Conservation (phyloP, 2,888 invertebrate genomes). For the Dusona sp. region DNA sequence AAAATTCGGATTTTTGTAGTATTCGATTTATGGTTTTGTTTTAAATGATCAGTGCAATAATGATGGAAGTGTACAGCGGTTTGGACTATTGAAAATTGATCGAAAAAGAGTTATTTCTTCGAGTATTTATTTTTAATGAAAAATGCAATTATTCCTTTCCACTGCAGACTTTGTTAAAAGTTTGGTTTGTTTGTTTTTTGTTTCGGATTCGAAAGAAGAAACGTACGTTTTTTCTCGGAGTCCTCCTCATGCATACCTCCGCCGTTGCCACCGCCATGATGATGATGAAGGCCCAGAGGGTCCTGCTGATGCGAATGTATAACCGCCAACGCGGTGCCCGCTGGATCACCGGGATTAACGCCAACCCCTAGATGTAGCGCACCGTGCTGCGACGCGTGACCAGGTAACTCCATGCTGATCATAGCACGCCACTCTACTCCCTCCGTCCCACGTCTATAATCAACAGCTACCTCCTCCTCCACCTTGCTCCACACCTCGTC, state of each 20-base stretch:
- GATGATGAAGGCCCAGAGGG: slow-evolving; percentile 81
- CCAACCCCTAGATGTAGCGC: slow-evolving; percentile 81
- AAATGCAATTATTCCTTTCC: slow-evolving; percentile 1
- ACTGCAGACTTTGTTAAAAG: slow-evolving; percentile 9
- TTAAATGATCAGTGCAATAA: neutral
- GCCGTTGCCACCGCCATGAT: slow-evolving; percentile 79
- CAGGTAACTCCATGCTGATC: slow-evolving; percentile 84
- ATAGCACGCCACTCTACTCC: slow-evolving; percentile 81
- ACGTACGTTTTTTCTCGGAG: slow-evolving; percentile 84
- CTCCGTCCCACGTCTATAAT: slow-evolving; percentile 77
- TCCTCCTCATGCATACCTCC: slow-evolving; percentile 84
- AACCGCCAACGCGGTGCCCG: slow-evolving; percentile 80
- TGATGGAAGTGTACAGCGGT: slow-evolving; percentile 50
- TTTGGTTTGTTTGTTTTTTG: neutral
- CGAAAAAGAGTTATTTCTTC: neutral
- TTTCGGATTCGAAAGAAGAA: slow-evolving; percentile 81
- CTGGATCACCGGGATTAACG: slow-evolving; percentile 81
- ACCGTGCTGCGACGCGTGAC: slow-evolving; percentile 82
- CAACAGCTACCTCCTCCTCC: slow-evolving; percentile 73
- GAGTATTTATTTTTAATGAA: neutral
- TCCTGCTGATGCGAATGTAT: slow-evolving; percentile 83
- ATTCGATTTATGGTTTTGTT: neutral
- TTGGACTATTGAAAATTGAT: slow-evolving; percentile 7
- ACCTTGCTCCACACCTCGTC: slow-evolving; percentile 78
- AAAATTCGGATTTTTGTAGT: neutral